These are phyloP conservation scores for Athetis lepigone DNA, from an alignment of 2,888 invertebrate genomes.

Conservation along the genomic window DNA sequence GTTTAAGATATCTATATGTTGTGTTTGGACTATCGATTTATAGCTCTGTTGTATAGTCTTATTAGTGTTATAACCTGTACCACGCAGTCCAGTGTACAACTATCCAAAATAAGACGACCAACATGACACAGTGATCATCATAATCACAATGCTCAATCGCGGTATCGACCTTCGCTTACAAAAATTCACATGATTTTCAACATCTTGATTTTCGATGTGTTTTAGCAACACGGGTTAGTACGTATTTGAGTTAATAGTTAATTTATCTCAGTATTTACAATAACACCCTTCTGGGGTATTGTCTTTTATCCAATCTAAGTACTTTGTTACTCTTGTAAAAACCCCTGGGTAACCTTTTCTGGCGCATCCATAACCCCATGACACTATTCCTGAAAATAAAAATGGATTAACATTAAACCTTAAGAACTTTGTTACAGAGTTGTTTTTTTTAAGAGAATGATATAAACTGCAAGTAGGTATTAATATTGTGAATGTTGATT, in stretches of 20 bases:
- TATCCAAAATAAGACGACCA: conserved; percentile 5
- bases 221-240: not conserved
- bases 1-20: too few species aligned
- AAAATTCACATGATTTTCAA: not conserved
- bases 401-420: not conserved
- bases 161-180: not conserved
- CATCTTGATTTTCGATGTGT: not conserved
- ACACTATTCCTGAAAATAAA: conserved; percentile 93
- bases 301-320: conserved; percentile 95
- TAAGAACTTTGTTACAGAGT: not conserved
- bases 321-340: conserved; percentile 95
- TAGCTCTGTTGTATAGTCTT: not conserved
- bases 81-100: not conserved
- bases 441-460: too few species aligned
- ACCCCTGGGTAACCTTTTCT: conserved; percentile 96
- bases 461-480: too few species aligned
- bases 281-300: conserved; percentile 95
- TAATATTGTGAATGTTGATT: too few species aligned
- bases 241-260: not conserved
- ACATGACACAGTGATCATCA: conserved; percentile 9
- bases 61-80: not conserved
- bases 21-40: not conserved
- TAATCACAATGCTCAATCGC: not conserved
- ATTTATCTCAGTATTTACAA: conserved; percentile 90
- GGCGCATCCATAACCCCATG: conserved; percentile 97